These are phyloP conservation scores for Pocota personata DNA, from an alignment of 2,888 invertebrate genomes.

Conservation along the genomic window DNA sequence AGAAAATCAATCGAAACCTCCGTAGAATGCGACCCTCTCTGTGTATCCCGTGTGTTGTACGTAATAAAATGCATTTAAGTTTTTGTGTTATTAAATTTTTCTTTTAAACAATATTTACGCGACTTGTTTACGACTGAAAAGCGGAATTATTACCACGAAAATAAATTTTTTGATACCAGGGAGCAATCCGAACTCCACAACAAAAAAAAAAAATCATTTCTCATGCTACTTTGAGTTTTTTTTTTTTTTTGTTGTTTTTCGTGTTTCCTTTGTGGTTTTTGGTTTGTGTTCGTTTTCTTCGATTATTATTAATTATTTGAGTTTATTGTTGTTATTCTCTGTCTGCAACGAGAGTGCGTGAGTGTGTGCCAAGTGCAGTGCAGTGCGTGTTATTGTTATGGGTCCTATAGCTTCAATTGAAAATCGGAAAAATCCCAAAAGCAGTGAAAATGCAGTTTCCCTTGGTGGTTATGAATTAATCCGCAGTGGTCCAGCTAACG, in stretches of 20 bases:
- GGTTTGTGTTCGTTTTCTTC: background rate
- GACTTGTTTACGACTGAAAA: slow-evolving; percentile 5
- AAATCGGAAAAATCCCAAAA: slow-evolving; percentile 27
- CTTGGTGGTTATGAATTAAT: slow-evolving; percentile 14
- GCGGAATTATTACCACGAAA: background rate
- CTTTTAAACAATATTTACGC: background rate
- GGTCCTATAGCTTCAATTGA: slow-evolving; percentile 18
- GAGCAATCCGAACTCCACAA: background rate
- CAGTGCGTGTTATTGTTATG: slow-evolving; percentile 53
- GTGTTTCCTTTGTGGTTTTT: slow-evolving; percentile 4
- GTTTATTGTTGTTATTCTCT: slow-evolving; percentile 24
- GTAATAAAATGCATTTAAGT: slow-evolving; percentile 25
- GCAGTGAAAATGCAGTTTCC: slow-evolving; percentile 24
- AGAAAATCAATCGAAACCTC: slow-evolving; percentile 6
- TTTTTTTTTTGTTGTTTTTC: background rate
- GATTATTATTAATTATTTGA: slow-evolving; percentile 27
- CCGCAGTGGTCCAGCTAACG: background rate
- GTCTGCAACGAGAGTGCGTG: slow-evolving; percentile 20
- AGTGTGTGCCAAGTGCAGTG: slow-evolving; percentile 23
- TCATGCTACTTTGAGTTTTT: slow-evolving; percentile 26
- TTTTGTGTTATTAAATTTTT: background rate
- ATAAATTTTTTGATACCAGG: too few species aligned
- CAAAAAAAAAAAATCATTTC: background rate
- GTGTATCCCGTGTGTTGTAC: slow-evolving; percentile 11
- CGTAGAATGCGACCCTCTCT: slow-evolving; percentile 6